Evolutionary conservation across 2,888 invertebrate genomes (phyloP), one percentile per base, ranked within the genome.

Genomic region (Byasa hedistus): DNA sequence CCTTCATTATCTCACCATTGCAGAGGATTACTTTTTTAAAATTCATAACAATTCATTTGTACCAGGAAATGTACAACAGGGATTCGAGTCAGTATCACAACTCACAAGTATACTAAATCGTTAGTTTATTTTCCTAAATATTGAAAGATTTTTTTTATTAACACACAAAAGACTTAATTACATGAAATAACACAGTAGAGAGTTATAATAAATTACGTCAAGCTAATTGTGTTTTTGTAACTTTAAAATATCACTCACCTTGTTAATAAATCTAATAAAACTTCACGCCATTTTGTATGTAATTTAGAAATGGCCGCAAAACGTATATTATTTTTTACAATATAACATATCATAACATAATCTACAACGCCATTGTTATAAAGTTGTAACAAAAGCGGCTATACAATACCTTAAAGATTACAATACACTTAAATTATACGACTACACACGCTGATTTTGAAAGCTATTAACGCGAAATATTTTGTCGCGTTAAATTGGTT

Each of bases 401-500:
- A 39, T 3, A 15, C 15, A 15, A 39, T 15, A 12, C 15, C 15
- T 15, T 39, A 10, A 15, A 39, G 39, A 39, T 39, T 39, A 15
- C 23, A 57, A n/a, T 44, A 57, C 52, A 57, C 36, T 60, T 60
- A 64, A 55, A 48, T 61, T 48, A 60, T n/a, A n/a, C 52, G 57
- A 61, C 60, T 60, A 52, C 57, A 39, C 44, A 27, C 36, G 55
- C 23, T 36, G 24, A 24, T 65, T 64, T 57, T 51, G 62, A 62
- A 69, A 65, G 63, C 56, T 58, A 24, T 66, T 62, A 64, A 64
- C 58, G 57, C 48, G 60, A 56, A 57, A 61, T 55, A 61, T 66
- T 59, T 56, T 59, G 59, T 8, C 63, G 10, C 23, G 21, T n/a
- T 39, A 51, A 60, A 64, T 56, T 57, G 60, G 39, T 56, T 60